A percentile compares a stretch with the other conserved stretches of the same genome.
Evolutionary conservation across 2,888 invertebrate species (phyloP).

Genomic region (Philonicus albiceps): DNA sequence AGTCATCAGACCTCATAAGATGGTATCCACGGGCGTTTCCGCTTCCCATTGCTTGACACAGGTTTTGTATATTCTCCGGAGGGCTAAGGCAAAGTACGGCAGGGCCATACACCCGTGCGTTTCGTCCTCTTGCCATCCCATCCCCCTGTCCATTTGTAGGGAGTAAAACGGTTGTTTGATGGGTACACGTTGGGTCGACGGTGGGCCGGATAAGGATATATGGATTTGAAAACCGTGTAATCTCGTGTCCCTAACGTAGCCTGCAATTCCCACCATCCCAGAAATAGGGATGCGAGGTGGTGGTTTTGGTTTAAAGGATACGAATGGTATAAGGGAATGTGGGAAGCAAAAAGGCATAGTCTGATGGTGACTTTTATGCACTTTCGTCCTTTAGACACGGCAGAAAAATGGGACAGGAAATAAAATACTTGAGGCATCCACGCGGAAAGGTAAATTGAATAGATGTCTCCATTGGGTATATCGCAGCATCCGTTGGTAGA

Average conservation of each 20-base stretch:
- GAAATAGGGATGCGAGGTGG: not conserved
- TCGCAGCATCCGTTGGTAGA: not conserved
- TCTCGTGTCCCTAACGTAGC: not conserved
- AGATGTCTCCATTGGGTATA: slow-evolving; percentile 1
- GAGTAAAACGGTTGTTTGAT: not conserved
- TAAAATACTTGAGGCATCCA: slow-evolving; percentile 14
- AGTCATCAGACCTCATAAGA: not conserved
- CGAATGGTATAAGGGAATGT: too few relatives aligned
- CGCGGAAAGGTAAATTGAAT: slow-evolving; percentile 9
- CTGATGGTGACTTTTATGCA: not conserved
- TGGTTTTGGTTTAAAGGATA: too few relatives aligned
- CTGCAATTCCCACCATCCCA: not conserved
- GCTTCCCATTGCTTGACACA: not conserved
- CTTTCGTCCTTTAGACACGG: not conserved
- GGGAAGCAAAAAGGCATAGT: not conserved
- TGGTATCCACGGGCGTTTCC: not conserved
- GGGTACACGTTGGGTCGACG: not conserved
- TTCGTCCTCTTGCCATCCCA: not conserved
- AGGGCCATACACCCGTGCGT: not conserved
- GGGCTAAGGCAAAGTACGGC: not conserved
- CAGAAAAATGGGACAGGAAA: not conserved
- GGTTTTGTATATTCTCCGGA: not conserved
- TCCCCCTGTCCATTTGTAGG: not conserved
- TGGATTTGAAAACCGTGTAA: not conserved
- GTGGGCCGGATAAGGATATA: not conserved